Percentiles rank a stretch among this genome's conserved stretches.
Evolutionary conservation across 2,797 vertebrate species (phyloP).

Genomic region (Acridotheres tristis): DNA sequence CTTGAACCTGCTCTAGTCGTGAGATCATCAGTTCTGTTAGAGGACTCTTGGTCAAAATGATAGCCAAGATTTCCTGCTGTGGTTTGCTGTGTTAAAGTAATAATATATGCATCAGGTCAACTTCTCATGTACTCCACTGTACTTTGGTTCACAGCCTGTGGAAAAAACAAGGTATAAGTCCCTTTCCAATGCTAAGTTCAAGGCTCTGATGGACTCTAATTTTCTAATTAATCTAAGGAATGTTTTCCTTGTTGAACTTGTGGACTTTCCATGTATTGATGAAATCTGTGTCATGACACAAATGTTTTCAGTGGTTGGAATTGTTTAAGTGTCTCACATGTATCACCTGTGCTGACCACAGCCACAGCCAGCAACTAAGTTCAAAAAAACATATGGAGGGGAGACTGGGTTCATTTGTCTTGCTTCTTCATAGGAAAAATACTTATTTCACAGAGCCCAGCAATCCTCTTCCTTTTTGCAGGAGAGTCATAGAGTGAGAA

Average conservation of each 20-base stretch:
- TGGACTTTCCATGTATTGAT: not conserved
- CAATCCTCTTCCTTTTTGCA: not conserved
- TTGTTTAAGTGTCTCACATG: not conserved
- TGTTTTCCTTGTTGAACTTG: not conserved
- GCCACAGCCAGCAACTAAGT: not conserved
- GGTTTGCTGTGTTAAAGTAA: not conserved
- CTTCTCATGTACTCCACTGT: not conserved
- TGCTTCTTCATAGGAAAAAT: not conserved
- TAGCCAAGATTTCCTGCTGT: not conserved
- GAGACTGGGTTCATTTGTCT: not conserved
- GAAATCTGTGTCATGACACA: slow-evolving; percentile 42
- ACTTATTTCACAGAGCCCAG: not conserved
- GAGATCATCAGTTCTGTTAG: not conserved
- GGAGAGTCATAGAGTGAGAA: not conserved
- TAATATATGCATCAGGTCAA: not conserved
- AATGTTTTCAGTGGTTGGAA: not conserved
- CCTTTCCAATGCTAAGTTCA: not conserved
- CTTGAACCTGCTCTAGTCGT: not conserved
- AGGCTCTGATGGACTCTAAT: not conserved
- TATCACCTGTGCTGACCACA: slow-evolving; percentile 11
- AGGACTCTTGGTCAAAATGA: not conserved
- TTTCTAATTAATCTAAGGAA: slow-evolving; percentile 16
- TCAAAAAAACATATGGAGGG: slow-evolving; percentile 7
- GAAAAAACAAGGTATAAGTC: not conserved
- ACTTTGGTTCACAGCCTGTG: not conserved